A percentile compares a stretch with the other conserved stretches of the same genome.
These are phyloP conservation scores for Drosophila testacea DNA, from an alignment of 2,888 invertebrate genomes.

Conservation along the genomic window DNA sequence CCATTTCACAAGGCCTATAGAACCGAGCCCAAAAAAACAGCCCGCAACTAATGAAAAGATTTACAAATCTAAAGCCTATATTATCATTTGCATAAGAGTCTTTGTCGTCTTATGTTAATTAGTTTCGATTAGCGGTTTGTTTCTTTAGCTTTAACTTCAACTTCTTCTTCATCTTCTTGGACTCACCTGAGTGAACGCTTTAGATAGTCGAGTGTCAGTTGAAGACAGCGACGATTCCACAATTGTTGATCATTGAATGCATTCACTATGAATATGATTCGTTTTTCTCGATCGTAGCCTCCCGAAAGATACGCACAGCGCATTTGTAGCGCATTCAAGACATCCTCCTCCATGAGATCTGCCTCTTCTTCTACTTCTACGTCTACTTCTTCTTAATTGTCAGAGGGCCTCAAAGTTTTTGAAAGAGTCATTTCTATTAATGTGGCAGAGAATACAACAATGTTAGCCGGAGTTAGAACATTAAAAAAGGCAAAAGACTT, in stretches of 20 bases:
- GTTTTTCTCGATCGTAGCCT: slow-evolving; percentile 88
- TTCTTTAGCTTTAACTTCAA: slow-evolving; percentile 16
- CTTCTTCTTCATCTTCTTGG: background rate
- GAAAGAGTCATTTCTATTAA: slow-evolving; percentile 53
- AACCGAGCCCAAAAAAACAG: background rate
- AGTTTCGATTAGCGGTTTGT: slow-evolving; percentile 43
- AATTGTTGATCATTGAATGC: slow-evolving; percentile 87
- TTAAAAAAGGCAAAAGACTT: slow-evolving; percentile 23
- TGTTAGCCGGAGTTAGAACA: slow-evolving; percentile 21
- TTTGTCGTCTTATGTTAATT: slow-evolving; percentile 63
- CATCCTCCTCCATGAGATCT: slow-evolving; percentile 86
- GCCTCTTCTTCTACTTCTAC: background rate
- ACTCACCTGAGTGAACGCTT: slow-evolving; percentile 84
- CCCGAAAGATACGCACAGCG: slow-evolving; percentile 88
- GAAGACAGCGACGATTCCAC: slow-evolving; percentile 84
- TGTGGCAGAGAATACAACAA: slow-evolving; percentile 16
- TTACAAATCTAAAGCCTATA: slow-evolving; percentile 43
- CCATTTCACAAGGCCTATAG: background rate
- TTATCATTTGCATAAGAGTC: slow-evolving; percentile 65
- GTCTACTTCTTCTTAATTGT: slow-evolving; percentile 27
- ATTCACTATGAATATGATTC: slow-evolving; percentile 88
- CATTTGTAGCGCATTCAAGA: slow-evolving; percentile 87
- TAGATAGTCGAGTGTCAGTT: slow-evolving; percentile 84
- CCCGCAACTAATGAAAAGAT: slow-evolving; percentile 60
- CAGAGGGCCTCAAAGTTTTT: slow-evolving; percentile 28